These are phyloP conservation scores for Pseudonaja textilis DNA, from an alignment of 2,113 vertebrate genomes.

Conservation along the genomic window DNA sequence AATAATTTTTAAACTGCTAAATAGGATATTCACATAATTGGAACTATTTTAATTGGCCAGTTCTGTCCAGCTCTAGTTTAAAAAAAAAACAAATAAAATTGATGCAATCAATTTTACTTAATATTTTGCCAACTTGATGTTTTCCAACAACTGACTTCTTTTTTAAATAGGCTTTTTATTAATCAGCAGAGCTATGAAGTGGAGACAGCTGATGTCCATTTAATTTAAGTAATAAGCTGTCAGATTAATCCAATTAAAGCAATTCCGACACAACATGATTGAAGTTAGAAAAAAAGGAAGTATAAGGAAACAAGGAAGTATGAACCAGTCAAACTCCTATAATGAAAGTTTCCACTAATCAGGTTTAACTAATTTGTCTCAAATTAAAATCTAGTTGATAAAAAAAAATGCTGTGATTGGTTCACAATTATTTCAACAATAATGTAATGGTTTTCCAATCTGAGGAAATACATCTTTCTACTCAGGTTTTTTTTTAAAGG, in stretches of 20 bases:
- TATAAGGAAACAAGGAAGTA: background rate
- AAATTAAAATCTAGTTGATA: background rate
- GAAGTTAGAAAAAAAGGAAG: conserved; percentile 13
- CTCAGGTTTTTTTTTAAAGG: background rate
- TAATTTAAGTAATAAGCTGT: conserved; percentile 25
- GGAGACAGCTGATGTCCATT: background rate
- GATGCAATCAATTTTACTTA: conserved; percentile 1
- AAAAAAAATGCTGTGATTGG: background rate
- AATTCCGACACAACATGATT: conserved; percentile 3
- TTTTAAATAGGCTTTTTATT: conserved; percentile 12
- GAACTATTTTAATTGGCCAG: conserved; percentile 16
- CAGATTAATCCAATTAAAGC: conserved; percentile 23
- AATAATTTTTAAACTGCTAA: background rate
- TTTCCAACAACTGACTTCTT: background rate
- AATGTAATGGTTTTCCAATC: background rate
- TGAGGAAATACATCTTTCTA: background rate
- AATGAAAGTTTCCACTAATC: background rate
- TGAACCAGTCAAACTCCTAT: background rate
- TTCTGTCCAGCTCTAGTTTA: background rate
- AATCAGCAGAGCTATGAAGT: conserved; percentile 21
- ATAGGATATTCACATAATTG: background rate
- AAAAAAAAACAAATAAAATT: background rate
- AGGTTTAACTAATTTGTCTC: background rate
- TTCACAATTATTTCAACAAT: background rate
- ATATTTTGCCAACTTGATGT: background rate